Evolutionary conservation across 2,888 invertebrate species (phyloP).

Genomic region (Dinocampus coccinellae): DNA sequence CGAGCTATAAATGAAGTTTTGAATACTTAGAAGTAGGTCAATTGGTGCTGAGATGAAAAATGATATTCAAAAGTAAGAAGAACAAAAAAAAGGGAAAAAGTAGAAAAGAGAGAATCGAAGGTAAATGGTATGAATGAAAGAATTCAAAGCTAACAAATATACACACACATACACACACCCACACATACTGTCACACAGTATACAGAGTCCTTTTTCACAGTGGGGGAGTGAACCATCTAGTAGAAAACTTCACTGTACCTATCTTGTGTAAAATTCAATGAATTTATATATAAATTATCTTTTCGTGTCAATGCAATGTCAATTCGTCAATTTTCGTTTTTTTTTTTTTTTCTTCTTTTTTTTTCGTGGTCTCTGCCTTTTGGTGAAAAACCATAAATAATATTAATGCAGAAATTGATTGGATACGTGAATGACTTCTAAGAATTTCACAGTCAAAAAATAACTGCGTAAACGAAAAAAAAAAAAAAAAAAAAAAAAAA

Average conservation of each 20-base stretch:
- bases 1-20: not conserved
- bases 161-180: too few relatives aligned
- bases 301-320: not conserved
- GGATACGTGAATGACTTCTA: too few relatives aligned
- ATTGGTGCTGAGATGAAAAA: not conserved
- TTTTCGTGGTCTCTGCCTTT: not conserved
- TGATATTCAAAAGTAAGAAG: slow-evolving; percentile 13
- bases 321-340: not conserved
- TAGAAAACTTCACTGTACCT: not conserved
- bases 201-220: slow-evolving; percentile 3
- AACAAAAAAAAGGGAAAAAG: slow-evolving; percentile 4
- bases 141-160: not conserved
- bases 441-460: too few relatives aligned
- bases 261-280: not conserved
- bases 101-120: not conserved
- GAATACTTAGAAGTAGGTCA: slow-evolving; percentile 17
- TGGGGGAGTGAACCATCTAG: slow-evolving; percentile 8
- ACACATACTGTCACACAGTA: too few relatives aligned
- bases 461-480: too few relatives aligned
- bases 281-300: slow-evolving; percentile 10
- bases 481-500: too few relatives aligned
- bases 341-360: not conserved
- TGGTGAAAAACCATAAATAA: not conserved
- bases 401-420: not conserved
- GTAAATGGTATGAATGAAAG: slow-evolving; percentile 16